A percentile compares a stretch with the other conserved stretches of the same genome.
Evolutionary conservation across 2,888 invertebrate genomes (phyloP).

Genomic region (Atethmia centrago): DNA sequence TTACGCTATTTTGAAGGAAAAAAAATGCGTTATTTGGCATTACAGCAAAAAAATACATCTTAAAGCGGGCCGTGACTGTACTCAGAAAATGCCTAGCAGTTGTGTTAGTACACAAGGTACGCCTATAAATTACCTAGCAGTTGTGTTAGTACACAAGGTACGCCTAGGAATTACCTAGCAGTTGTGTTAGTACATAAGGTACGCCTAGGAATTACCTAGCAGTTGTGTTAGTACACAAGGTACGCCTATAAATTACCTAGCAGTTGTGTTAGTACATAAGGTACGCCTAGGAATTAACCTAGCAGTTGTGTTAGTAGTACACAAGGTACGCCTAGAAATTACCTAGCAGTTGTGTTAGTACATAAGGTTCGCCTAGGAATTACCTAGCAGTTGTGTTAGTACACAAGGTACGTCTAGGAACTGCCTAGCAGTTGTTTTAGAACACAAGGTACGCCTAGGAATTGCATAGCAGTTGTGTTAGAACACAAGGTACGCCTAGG

Average conservation of each 20-base stretch:
- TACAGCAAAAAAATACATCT: no score
- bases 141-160: conserved; percentile 7
- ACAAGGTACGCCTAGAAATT: neutral
- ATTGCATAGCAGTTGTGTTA: conserved; percentile 2
- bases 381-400: conserved; percentile 1
- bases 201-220: neutral
- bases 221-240: conserved; percentile 6
- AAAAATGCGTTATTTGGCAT: no score
- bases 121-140: neutral
- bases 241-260: neutral
- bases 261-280: conserved; percentile 7
- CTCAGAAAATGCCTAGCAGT: neutral
- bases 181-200: conserved; percentile 6
- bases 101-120: neutral
- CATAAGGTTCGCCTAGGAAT: neutral
- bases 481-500: neutral
- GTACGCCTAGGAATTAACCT: neutral
- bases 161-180: neutral
- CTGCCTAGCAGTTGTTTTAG: conserved; percentile 1
- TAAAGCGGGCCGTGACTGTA: neutral
- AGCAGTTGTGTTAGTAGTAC: no score
- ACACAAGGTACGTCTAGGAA: neutral
- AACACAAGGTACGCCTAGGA: neutral
- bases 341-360: conserved; percentile 5
- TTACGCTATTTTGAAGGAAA: neutral